Evolutionary conservation across 2,113 vertebrate genomes (phyloP), one percentile per base, ranked within the genome.

Genomic region (Todiramphus chloris): DNA sequence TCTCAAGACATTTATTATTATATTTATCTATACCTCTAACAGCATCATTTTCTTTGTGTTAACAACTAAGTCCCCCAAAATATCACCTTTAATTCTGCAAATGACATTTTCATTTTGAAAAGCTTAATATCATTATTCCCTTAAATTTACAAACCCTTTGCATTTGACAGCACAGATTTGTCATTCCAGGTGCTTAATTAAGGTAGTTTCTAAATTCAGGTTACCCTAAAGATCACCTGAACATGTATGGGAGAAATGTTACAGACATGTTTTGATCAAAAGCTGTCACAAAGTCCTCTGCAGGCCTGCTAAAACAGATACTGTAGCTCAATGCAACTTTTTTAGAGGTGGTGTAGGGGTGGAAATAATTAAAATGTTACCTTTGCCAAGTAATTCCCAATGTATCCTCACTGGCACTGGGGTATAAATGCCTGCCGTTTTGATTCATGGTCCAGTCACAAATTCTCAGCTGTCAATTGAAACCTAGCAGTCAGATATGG

Each of bases 361-460:
- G 98, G 98, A 99, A 99, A 99, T 99, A 99, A 99, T 99, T 98
- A 99, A 99, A 99, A 99, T 98, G 98, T 99, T 99, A 99, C 99
- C 99, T 99, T 99, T 99, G 99, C 99, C 99, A 99, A 99, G 99
- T 98, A 99, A 99, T 99, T 99, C 99, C 99, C 99, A 99, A 99
- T 99, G 99, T 99, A 99, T 99, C 99, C 99, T 99, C 99, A 99
- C 98, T 99, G 99, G 98, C 98, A 99, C 99, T 99, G 99, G 99
- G 99, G 99, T 99, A 99, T 99, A 99, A 99, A 99, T 99, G 99
- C 98, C 99, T 99, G 99, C 99, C 98, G 99, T 99, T 99, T 99
- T 99, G 99, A 99, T 99, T 99, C 99, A 99, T 99, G 99, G 99
- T 99, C 99, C 99, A 99, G 99, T 99, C 99, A 99, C 99, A 99